A percentile compares a stretch with the other conserved stretches of the same genome.
phyloP scores from a whole-genome alignment of 2,888 invertebrate genomes.

The Limulus polyphemus region DNA sequence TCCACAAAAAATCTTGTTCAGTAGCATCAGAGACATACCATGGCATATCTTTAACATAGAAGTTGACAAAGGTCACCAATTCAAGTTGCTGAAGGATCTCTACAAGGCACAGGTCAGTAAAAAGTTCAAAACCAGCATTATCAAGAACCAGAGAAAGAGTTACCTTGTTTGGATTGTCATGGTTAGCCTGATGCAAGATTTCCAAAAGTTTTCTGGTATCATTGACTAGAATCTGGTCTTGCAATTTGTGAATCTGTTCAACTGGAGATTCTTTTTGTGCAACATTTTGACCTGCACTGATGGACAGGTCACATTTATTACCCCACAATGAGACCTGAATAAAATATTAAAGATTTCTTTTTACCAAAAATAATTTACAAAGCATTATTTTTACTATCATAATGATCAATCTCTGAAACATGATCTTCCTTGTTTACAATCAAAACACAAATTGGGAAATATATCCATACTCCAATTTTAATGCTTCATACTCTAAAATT shows the following conservation, averaged over 20 bases:
- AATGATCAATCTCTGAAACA: too few species aligned
- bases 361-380: background rate
- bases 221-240: constrained; percentile 50
- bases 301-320: constrained; percentile 83
- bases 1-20: constrained; percentile 57
- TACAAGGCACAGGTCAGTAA: constrained; percentile 75
- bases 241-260: constrained; percentile 44
- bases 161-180: constrained; percentile 3
- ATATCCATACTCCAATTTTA: too few species aligned
- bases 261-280: constrained; percentile 46
- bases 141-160: constrained; percentile 56
- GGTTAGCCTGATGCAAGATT: constrained; percentile 6
- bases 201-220: constrained; percentile 32
- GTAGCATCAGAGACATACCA: constrained; percentile 95
- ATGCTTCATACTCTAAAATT: too few species aligned
- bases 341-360: background rate
- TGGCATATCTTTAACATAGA: constrained; percentile 76
- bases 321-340: constrained; percentile 66
- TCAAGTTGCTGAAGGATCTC: constrained; percentile 55
- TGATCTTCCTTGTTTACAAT: too few species aligned
- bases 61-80: constrained; percentile 53
- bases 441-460: too few species aligned
- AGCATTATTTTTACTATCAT: background rate
- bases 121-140: constrained; percentile 86
- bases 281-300: constrained; percentile 56